Conservation (phyloP, 2,888 invertebrate species). For the Pycnomerus fuliginosus region DNA sequence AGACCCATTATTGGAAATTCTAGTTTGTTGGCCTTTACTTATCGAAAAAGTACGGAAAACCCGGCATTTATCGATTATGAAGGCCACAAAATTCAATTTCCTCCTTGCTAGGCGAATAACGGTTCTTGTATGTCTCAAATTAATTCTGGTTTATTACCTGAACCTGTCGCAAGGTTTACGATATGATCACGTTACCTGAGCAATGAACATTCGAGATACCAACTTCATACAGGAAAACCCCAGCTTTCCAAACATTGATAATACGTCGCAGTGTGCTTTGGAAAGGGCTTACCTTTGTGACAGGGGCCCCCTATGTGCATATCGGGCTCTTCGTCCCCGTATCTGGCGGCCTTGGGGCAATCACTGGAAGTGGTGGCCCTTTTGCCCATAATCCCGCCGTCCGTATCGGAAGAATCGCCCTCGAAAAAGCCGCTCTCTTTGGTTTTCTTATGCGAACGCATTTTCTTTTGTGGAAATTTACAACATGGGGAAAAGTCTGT, state of each 20-base stretch:
- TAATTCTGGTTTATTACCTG: too few species aligned
- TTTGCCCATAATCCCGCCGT: conserved; percentile 57
- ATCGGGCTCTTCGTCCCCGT: conserved; percentile 46
- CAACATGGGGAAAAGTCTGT: too few species aligned
- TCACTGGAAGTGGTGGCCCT: conserved; percentile 50
- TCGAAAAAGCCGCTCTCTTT: conserved; percentile 85
- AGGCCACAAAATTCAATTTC: too few species aligned
- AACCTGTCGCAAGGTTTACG: too few species aligned
- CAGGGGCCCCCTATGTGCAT: conserved; percentile 23
- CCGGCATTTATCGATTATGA: too few species aligned
- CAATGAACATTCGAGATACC: not conserved
- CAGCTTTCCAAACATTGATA: not conserved
- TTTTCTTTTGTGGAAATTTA: too few species aligned
- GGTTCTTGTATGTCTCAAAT: too few species aligned
- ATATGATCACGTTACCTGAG: conserved; percentile 1
- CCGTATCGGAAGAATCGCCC: conserved; percentile 64
- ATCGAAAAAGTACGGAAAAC: too few species aligned
- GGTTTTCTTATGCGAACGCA: conserved; percentile 53
- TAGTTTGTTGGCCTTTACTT: too few species aligned
- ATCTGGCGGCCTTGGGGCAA: conserved; percentile 38
- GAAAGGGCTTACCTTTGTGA: not conserved
- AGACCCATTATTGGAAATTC: too few species aligned
- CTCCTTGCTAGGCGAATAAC: too few species aligned
- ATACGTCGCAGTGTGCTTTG: too few species aligned
- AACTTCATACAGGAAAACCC: not conserved